phyloP scores from a whole-genome alignment of 2,888 invertebrate species.

The Mayetiola destructor region DNA sequence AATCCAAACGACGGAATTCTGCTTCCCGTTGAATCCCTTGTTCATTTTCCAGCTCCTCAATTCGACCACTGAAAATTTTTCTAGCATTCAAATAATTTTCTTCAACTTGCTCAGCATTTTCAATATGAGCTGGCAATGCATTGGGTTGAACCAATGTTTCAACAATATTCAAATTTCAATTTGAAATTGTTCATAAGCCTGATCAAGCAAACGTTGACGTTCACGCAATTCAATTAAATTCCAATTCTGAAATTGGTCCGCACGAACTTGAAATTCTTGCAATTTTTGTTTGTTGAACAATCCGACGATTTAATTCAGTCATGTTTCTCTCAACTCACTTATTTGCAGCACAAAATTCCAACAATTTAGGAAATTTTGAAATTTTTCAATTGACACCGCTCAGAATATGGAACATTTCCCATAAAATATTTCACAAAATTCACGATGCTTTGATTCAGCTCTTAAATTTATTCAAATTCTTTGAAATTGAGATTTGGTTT shows the following conservation, averaged over 20 bases:
- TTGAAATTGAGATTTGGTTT: too few relatives aligned
- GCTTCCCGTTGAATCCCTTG: neutral
- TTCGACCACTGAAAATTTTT: neutral
- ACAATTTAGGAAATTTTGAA: neutral
- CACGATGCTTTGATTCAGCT: neutral
- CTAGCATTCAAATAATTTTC: neutral
- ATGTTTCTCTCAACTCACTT: neutral
- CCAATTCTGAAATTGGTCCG: neutral
- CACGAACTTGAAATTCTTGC: neutral
- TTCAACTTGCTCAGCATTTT: neutral
- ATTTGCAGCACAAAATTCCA: neutral
- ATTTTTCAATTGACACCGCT: neutral
- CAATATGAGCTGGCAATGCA: neutral
- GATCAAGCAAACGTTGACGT: neutral
- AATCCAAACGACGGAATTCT: too few relatives aligned
- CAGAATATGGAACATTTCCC: neutral
- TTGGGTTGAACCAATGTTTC: neutral
- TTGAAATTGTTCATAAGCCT: neutral
- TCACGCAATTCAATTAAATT: neutral
- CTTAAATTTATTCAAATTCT: neutral
- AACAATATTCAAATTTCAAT: neutral
- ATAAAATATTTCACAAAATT: neutral
- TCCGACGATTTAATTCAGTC: neutral
- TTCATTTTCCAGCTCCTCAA: neutral
- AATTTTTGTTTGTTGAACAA: neutral